Conservation (phyloP, 2,113 vertebrate species). For the Podilymbus podiceps region DNA sequence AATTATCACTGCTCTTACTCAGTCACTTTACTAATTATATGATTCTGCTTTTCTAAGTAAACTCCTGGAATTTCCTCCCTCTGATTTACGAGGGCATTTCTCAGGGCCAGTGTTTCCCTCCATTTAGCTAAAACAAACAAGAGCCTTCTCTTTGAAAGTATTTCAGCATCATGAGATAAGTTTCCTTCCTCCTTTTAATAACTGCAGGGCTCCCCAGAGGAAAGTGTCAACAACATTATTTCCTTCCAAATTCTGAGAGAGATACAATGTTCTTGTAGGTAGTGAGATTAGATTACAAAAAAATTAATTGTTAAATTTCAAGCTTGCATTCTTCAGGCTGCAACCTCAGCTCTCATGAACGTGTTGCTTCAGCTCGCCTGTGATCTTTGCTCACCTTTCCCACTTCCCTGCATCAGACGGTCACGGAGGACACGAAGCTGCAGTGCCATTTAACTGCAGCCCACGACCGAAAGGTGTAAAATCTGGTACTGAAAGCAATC, state of each 20-base stretch:
- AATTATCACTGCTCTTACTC: background rate
- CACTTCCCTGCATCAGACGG: background rate
- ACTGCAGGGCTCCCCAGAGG: background rate
- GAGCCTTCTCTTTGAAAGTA: constrained; percentile 30
- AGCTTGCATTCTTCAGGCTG: background rate
- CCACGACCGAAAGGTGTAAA: background rate
- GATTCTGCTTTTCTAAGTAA: constrained; percentile 1
- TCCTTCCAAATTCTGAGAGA: constrained; percentile 9
- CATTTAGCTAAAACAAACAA: constrained; percentile 52
- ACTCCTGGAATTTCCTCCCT: constrained; percentile 40
- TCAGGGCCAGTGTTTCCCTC: constrained; percentile 33
- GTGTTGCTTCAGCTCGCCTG: background rate
- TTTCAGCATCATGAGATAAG: constrained; percentile 31
- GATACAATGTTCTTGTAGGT: background rate
- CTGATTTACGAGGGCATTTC: background rate
- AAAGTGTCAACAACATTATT: constrained; percentile 25
- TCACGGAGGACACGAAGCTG: background rate
- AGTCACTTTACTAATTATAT: background rate
- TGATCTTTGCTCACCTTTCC: background rate
- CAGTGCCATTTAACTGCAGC: background rate
- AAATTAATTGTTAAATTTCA: background rate
- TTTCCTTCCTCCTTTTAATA: constrained; percentile 61
- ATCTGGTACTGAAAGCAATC: background rate
- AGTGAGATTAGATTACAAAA: constrained; percentile 16
- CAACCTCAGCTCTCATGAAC: background rate